Base-by-base conservation (phyloP, 1,140 invertebrate species). In the Drosophila arizonae region DNA sequence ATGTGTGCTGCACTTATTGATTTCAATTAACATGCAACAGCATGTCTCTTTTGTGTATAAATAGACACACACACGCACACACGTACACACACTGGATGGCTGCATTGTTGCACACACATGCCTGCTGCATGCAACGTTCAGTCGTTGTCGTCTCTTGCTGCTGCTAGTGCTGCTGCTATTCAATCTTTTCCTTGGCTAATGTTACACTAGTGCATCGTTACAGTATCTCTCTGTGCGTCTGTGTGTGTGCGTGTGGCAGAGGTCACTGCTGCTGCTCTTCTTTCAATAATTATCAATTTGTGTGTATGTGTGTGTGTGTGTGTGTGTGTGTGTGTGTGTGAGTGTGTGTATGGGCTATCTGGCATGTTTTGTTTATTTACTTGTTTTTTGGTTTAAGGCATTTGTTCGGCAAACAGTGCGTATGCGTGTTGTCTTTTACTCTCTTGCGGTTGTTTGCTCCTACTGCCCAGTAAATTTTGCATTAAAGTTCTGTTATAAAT, bases 1-100 rank as follows among this genome's bases (percentile, higher is more conserved):
- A 51, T 52, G 43, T 51, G 62, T 62, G 79, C 71, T 88, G 60
- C 85, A 88, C 84, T 88, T 88, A 88, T 88, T 88, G 84, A 88
- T 88, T 88, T 88, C 84, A 88, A 88, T 88, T 88, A 88, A 88
- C 84, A 88, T 88, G 84, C 84, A 88, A 88, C 84, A 88, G 84
- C 84, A 88, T 88, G 84, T 88, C 84, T 84, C 78, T 81, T 76
- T 76, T 72, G 69, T 72, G 69, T 67, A 72, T 67, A 63, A 66
- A 61, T 51, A 56, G 46, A 11, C 51, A 62, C 64, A 68, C 24
- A 64, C 6, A 52, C 43, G 48, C 26, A 41, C 39, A 54, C 48
- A 33, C 24, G 54, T 5, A 26, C 61, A 66, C 48, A 43, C 8
- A 43, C 17, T 8, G 52, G 43, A 9, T 54, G 52, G 50, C 67